Evolutionary conservation across 2,113 vertebrate genomes (phyloP).

Genomic region (Tylochromis polylepis): DNA sequence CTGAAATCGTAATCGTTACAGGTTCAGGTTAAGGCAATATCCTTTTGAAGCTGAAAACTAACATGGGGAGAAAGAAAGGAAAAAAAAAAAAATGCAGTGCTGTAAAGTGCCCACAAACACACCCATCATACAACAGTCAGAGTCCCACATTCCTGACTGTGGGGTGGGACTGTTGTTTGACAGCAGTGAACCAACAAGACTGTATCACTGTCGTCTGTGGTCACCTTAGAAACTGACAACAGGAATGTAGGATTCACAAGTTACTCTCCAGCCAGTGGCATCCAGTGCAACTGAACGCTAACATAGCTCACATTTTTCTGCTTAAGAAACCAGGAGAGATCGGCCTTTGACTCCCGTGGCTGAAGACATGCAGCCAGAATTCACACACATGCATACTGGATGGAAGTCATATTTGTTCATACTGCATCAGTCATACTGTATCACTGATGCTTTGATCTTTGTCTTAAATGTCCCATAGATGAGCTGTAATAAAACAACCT

Average conservation of each 20-base stretch:
- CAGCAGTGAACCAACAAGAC: not conserved
- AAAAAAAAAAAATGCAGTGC: rapidly evolving
- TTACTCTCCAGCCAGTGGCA: not conserved
- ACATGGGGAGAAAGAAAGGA: not conserved
- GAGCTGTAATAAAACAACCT: not conserved
- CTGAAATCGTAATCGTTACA: not conserved
- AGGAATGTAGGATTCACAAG: not conserved
- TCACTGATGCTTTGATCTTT: not conserved
- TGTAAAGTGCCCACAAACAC: not conserved
- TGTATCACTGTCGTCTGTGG: not conserved
- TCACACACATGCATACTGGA: not conserved
- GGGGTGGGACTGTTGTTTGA: conserved; percentile 7
- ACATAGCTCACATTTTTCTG: not conserved
- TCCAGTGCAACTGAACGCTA: not conserved
- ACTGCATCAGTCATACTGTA: not conserved
- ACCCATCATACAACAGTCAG: not conserved
- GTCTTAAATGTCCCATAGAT: not conserved
- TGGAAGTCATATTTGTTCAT: not conserved
- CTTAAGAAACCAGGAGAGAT: not conserved
- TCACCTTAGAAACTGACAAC: not conserved
- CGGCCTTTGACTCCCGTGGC: not conserved
- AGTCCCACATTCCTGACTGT: not conserved
- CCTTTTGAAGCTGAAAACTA: not conserved
- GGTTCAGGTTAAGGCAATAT: not conserved
- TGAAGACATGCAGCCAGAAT: not conserved